Conservation (phyloP, 2,888 invertebrate genomes). For the Alcis repandata region DNA sequence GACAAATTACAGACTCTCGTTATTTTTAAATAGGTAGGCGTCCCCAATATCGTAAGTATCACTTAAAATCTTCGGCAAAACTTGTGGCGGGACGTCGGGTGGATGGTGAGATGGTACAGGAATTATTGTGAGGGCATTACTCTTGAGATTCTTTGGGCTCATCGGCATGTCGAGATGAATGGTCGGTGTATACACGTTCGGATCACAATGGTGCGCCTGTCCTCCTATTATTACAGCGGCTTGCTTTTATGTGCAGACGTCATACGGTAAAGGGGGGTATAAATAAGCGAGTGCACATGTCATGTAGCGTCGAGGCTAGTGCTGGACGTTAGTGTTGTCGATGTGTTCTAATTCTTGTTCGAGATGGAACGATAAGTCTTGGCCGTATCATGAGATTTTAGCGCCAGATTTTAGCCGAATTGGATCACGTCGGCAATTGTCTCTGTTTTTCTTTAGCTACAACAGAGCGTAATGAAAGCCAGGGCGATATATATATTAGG, state of each 20-base stretch:
- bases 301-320: slow-evolving; percentile 64
- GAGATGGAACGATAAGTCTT: no score
- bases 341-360: no score
- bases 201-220: slow-evolving; percentile 70
- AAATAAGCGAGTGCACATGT: slow-evolving; percentile 72
- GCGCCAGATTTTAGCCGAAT: no score
- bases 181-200: slow-evolving; percentile 62
- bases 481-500: neutral
- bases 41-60: slow-evolving; percentile 40
- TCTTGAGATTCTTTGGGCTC: slow-evolving; percentile 63
- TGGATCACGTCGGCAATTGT: no score
- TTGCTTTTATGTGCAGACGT: slow-evolving; percentile 66
- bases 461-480: no score
- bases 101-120: slow-evolving; percentile 42
- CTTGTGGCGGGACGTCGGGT: slow-evolving; percentile 24
- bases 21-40: slow-evolving; percentile 38
- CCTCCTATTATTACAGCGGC: slow-evolving; percentile 78
- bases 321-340: slow-evolving; percentile 22
- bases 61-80: slow-evolving; percentile 33
- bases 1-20: slow-evolving; percentile 32
- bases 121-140: slow-evolving; percentile 73
- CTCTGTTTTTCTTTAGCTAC: no score
- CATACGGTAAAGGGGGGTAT: slow-evolving; percentile 69
- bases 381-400: no score
- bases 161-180: slow-evolving; percentile 71